Evolutionary conservation across 30 jellyfish, hydroid and myxozoan species (phyloP).

Genomic region (Morbakka virulenta): DNA sequence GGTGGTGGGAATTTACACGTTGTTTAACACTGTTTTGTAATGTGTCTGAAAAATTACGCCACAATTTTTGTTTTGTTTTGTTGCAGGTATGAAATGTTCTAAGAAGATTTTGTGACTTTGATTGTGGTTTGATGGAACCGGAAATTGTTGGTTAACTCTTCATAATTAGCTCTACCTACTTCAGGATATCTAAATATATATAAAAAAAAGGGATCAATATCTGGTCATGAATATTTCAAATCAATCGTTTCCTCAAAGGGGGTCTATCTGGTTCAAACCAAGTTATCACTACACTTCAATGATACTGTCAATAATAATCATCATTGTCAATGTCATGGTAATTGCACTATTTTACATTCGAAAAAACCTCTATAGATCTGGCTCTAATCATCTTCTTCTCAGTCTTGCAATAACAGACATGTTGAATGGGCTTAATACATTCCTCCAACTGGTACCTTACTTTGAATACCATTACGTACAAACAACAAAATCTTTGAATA

Average conservation of each 20-base stretch:
- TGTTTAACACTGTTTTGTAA: too few relatives aligned
- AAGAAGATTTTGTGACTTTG: too few relatives aligned
- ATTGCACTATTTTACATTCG: not conserved
- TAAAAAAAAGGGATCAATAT: too few relatives aligned
- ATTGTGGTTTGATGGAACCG: too few relatives aligned
- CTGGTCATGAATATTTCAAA: not conserved
- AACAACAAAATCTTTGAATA: not conserved
- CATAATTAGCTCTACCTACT: too few relatives aligned
- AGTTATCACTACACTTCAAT: not conserved
- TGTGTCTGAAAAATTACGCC: too few relatives aligned
- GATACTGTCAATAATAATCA: not conserved
- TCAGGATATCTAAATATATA: too few relatives aligned
- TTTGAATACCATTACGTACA: not conserved
- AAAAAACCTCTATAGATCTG: not conserved
- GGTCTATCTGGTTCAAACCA: not conserved
- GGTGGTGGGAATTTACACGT: too few relatives aligned
- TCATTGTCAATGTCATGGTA: not conserved
- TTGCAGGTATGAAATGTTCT: too few relatives aligned
- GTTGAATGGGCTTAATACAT: constrained; percentile 54
- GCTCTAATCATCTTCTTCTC: constrained; percentile 51
- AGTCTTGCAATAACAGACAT: constrained; percentile 84
- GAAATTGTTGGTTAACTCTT: too few relatives aligned
- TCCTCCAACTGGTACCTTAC: constrained; percentile 57
- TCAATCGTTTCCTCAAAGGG: not conserved
- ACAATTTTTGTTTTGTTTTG: too few relatives aligned